Evolutionary conservation across 2,797 vertebrate genomes (phyloP).

Genomic region (Aulostomus chinensis): DNA sequence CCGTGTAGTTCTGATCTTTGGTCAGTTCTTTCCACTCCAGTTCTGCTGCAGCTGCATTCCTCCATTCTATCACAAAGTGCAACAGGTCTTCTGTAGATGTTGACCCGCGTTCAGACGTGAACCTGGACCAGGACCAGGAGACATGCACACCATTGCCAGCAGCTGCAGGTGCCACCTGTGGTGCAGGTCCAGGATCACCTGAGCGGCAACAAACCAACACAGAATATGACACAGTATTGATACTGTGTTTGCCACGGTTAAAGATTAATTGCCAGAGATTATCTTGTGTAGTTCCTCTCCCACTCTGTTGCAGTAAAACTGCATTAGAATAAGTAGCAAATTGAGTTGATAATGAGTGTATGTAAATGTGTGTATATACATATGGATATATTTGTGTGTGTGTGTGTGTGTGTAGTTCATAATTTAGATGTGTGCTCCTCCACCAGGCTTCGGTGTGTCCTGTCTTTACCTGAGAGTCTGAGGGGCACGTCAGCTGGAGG

Average conservation of each 20-base stretch:
- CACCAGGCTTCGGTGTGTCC: too few relatives aligned
- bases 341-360: too few relatives aligned
- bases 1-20: slow-evolving; percentile 36
- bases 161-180: slow-evolving; percentile 35
- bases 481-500: slow-evolving; percentile 74
- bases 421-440: too few relatives aligned
- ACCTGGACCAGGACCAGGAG: slow-evolving; percentile 66
- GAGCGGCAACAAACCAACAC: not conserved
- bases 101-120: not conserved
- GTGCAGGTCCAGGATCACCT: slow-evolving; percentile 67
- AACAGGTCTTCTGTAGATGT: not conserved
- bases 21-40: slow-evolving; percentile 74
- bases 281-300: too few relatives aligned
- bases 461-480: slow-evolving; percentile 59
- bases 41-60: slow-evolving; percentile 8
- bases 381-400: too few relatives aligned
- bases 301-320: too few relatives aligned
- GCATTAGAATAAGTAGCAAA: too few relatives aligned
- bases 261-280: too few relatives aligned
- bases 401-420: not conserved
- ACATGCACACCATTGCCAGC: slow-evolving; percentile 39
- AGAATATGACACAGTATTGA: not conserved
- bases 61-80: slow-evolving; percentile 83
- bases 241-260: too few relatives aligned
- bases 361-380: too few relatives aligned